Percentiles rank a stretch among this genome's conserved stretches.
Evolutionary conservation across 2,113 vertebrate genomes (phyloP).

Genomic region (Pao palembangensis): DNA sequence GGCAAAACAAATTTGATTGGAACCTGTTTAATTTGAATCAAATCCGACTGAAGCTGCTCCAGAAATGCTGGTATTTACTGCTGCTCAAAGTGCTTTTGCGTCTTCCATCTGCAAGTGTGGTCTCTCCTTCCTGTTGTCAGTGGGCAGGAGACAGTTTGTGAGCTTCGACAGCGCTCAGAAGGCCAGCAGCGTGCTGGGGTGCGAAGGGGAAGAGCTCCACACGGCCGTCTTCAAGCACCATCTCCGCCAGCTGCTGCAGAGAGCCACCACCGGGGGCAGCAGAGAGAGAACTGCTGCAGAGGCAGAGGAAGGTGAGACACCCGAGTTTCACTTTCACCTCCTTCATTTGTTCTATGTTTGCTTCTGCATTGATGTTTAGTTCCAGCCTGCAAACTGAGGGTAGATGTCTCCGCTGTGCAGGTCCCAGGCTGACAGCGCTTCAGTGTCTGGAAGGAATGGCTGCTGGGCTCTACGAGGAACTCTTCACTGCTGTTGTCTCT

Average conservation of each 20-base stretch:
- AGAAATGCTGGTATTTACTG: no score
- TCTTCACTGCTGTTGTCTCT: constrained; percentile 80
- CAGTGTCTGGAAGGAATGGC: constrained; percentile 94
- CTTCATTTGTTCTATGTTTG: background rate
- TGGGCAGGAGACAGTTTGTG: constrained; percentile 93
- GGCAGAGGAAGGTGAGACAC: constrained; percentile 62
- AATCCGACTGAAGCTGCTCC: no score
- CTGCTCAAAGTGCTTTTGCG: background rate
- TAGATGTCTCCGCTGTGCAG: constrained; percentile 52
- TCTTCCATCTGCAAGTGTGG: background rate
- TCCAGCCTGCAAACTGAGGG: no score
- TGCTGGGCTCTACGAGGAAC: constrained; percentile 88
- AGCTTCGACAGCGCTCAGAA: constrained; percentile 81
- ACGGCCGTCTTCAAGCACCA: constrained; percentile 94
- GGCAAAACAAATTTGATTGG: no score
- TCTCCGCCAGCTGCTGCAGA: constrained; percentile 84
- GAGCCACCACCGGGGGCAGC: constrained; percentile 70
- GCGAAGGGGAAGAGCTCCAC: constrained; percentile 86
- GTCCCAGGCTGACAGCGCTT: constrained; percentile 80
- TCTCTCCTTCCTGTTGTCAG: constrained; percentile 56
- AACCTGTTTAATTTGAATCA: no score
- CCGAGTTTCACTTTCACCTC: background rate
- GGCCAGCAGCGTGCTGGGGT: constrained; percentile 82
- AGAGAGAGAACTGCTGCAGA: constrained; percentile 27
- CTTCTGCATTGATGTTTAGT: no score